Evolutionary conservation across 2,888 invertebrate species (phyloP), one percentile per base, ranked within the genome.

Genomic region (Oxytorus armatus): DNA sequence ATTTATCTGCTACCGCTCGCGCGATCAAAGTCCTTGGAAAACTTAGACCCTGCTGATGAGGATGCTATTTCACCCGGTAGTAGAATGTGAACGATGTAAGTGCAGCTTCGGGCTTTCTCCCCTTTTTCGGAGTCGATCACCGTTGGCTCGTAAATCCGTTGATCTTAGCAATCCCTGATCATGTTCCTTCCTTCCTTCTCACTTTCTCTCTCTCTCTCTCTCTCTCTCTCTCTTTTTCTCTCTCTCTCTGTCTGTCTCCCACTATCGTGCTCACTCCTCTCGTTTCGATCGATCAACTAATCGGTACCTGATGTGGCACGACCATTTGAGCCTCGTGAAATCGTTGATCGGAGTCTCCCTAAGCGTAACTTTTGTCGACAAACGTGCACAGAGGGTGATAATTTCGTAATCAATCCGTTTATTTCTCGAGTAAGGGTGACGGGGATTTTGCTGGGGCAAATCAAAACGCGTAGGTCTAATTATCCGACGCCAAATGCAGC

Each of bases 271-370:
- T 33, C 68, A 29, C 55, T 77, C 59, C 21, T 29, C 14, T 39
- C 42, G 16, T 33, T 33, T 77, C 76, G 76, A 84, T 87, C 84
- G 86, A 87, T 86, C 68, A 61, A 49, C 69, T 77, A 81, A 81
- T 81, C 75, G 73, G 47, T 70, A 47, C 51, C 69, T 68, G 63
- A 51, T 68, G 51, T 33, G 44, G 14, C 70, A 65, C 61, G 69
- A 66, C 65, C 66, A 55, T 70, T 49, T 0, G 69, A 69, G 18
- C 29, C 23, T 14, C 42, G 21, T 42, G 29, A 16, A 66, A 63
- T 61, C 61, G 49, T 33, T 21, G 14, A 21, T n/a, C 3, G 42
- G 44, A 14, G 39, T 47, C 36, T 18, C 25, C 18, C 49, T 29
- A 39, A 14, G n/a, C 29, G n/a, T n/a, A 14, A 65, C 53, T 69